phyloP scores from a whole-genome alignment of 2,113 vertebrate genomes.

The Malaclemys terrapin region DNA sequence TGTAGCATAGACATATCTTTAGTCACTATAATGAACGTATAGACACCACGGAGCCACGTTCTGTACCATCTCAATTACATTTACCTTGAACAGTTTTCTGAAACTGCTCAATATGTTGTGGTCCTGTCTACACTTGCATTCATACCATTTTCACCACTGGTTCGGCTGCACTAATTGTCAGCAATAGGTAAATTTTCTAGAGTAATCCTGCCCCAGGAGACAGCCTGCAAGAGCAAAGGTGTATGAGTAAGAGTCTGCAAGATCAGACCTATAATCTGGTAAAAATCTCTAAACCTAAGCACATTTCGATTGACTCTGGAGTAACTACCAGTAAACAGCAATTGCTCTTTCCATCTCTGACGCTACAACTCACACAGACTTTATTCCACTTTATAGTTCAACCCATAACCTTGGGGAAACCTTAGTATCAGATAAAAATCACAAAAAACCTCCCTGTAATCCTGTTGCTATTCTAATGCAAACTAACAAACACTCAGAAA shows the following conservation, averaged over 20 bases:
- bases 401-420: slow-evolving; percentile 15
- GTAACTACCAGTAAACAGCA: slow-evolving; percentile 1
- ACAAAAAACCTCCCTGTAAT: slow-evolving; percentile 12
- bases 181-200: not conserved
- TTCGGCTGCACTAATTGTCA: accelerated
- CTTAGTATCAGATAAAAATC: slow-evolving; percentile 49
- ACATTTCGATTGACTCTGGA: slow-evolving; percentile 17
- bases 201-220: accelerated
- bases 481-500: not conserved
- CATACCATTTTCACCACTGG: accelerated
- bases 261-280: not conserved
- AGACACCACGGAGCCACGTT: too few relatives aligned
- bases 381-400: not conserved
- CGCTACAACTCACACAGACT: slow-evolving; percentile 31
- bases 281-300: not conserved
- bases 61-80: not conserved
- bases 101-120: not conserved
- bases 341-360: slow-evolving; percentile 56
- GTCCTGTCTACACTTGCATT: too few relatives aligned
- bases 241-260: not conserved
- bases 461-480: not conserved
- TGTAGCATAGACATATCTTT: too few relatives aligned
- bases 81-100: not conserved
- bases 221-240: not conserved
- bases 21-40: too few relatives aligned